Conservation (phyloP, 2,113 vertebrate species). For the Micronycteris hirsuta region DNA sequence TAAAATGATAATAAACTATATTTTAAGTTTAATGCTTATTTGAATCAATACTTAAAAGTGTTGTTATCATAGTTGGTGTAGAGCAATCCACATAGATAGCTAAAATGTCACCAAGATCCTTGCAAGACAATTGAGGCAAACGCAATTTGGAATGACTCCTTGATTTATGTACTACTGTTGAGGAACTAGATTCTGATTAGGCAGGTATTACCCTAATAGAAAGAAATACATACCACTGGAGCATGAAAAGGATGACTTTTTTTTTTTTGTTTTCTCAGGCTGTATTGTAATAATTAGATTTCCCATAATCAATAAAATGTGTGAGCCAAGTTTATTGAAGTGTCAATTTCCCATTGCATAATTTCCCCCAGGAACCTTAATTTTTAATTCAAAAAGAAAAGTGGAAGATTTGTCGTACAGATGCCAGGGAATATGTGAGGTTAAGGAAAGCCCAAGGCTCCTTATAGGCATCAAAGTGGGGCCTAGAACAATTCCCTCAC, state of each 20-base stretch:
- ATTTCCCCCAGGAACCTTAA: conserved; percentile 79
- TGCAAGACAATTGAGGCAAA: conserved; percentile 23
- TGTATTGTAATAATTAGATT: conserved; percentile 83
- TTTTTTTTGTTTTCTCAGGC: conserved; percentile 56
- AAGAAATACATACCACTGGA: conserved; percentile 62
- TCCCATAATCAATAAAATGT: conserved; percentile 83
- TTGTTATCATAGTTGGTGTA: not conserved
- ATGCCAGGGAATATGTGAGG: conserved; percentile 78
- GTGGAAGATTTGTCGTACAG: conserved; percentile 73
- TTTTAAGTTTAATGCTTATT: conserved; percentile 37
- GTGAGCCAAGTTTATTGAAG: conserved; percentile 81
- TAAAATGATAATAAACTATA: not conserved
- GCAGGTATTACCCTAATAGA: conserved; percentile 43
- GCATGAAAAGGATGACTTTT: conserved; percentile 60
- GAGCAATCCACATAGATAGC: not conserved
- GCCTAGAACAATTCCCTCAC: conserved; percentile 61
- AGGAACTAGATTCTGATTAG: conserved; percentile 30
- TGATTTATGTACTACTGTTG: conserved; percentile 43
- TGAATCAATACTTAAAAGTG: not conserved
- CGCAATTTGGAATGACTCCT: not conserved
- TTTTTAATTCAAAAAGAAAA: conserved; percentile 83
- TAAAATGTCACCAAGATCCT: conserved; percentile 16
- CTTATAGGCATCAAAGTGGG: conserved; percentile 77
- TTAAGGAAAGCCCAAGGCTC: conserved; percentile 77
- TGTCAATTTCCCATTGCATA: conserved; percentile 83